Conservation (phyloP, 2,113 vertebrate species). For the Bubo blakistoni region DNA sequence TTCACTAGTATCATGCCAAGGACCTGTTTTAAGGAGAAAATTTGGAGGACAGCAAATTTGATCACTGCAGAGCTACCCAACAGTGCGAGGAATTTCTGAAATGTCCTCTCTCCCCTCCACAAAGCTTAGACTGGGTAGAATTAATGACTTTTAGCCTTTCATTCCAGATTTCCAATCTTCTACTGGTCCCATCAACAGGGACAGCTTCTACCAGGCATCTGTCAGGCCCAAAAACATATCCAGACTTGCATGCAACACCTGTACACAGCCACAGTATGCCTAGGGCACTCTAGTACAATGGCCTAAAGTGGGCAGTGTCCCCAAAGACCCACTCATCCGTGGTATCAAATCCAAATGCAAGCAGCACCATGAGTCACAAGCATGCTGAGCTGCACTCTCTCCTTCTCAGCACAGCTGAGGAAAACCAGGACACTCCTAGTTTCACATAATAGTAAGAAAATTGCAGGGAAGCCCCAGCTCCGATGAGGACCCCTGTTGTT, state of each 20-base stretch:
- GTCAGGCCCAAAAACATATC: not conserved
- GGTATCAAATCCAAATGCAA: not conserved
- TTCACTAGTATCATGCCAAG: not conserved
- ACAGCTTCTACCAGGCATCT: not conserved
- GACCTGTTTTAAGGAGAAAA: not conserved
- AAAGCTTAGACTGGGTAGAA: not conserved
- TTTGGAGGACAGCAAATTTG: not conserved
- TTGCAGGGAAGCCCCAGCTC: not conserved
- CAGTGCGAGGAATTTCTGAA: not conserved
- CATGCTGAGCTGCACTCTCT: not conserved
- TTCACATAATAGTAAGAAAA: not conserved
- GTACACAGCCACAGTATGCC: not conserved
- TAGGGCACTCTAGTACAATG: fast-evolving
- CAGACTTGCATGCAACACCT: not conserved
- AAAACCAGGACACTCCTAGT: not conserved
- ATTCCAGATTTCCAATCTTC: not conserved
- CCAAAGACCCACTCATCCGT: not conserved
- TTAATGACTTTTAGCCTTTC: not conserved
- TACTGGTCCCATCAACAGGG: not conserved
- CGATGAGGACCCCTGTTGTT: not conserved
- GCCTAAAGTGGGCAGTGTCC: not conserved
- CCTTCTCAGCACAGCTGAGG: not conserved
- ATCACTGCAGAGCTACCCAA: not conserved
- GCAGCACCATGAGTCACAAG: not conserved
- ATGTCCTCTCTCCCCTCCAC: not conserved